Evolutionary conservation across 2,888 invertebrate species (phyloP), one percentile per base, ranked within the genome.

Genomic region (Nyleta sp.): DNA sequence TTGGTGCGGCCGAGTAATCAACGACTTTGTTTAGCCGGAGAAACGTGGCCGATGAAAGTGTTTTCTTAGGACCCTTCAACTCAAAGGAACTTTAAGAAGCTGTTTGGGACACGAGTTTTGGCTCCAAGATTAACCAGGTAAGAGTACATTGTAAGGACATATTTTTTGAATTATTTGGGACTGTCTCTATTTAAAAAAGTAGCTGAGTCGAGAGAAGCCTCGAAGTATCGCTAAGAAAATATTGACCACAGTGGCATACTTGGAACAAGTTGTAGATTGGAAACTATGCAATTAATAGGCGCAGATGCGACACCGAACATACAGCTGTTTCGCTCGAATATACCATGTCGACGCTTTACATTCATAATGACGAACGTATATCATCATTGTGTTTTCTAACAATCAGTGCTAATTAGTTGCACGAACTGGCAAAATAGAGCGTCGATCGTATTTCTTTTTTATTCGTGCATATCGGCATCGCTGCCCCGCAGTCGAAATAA

Each of bases 11-110:
- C 20, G 22, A 18, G 10, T 22, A n/a, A n/a, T n/a, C n/a, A n/a
- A n/a, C n/a, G n/a, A n/a, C n/a, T n/a, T 28, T 17, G 10, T 17
- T 33, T 6, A 33, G 35, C 35, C 18, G 38, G 22, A 55, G 35
- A 55, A 55, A 28, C 22, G 53, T 55, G 20, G 11, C 24, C 13
- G 33, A 33, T 33, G 18, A 24, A 42, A 59, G 15, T 62, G 35
- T 62, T 62, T 62, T 50, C 50, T 64, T 64, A 64, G 62, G 62
- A 64, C 50, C 3, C 5, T 1, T 18, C 2, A 46, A 15, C 24
- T 18, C 1, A 62, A 28, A 33, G 15, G 3, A 46, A 50, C 28
- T 64, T 64, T 64, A 48, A 20, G 62, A 50, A 64, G 62, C 28
- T 38, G 18, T 28, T 50, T 22, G n/a, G 8, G 22, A 15, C 24